A percentile compares a stretch with the other conserved stretches of the same genome.
These are phyloP conservation scores for Chionis minor DNA, from an alignment of 2,113 vertebrate species.

Conservation along the genomic window DNA sequence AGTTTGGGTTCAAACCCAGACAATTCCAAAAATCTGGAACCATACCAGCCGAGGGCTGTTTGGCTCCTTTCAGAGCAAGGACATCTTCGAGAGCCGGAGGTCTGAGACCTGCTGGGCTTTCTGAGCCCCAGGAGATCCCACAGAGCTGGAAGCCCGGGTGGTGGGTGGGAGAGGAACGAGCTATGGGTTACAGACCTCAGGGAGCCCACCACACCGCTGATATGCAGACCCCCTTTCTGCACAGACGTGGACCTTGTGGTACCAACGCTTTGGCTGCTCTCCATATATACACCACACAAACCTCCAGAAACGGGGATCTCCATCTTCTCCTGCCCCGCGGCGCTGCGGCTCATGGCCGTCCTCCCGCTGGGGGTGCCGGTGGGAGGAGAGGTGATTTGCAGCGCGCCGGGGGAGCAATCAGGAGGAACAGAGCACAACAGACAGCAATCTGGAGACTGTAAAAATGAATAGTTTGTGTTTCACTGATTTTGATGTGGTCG, in stretches of 20 bases:
- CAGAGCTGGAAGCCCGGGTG: not conserved
- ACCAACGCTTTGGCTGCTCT: accelerated
- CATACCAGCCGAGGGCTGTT: accelerated
- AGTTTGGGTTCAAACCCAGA: not conserved
- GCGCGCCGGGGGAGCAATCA: not conserved
- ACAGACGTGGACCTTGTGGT: accelerated
- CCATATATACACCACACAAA: accelerated
- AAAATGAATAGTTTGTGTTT: conserved; percentile 39
- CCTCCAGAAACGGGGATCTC: not conserved
- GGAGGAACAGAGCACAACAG: not conserved
- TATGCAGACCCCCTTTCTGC: not conserved
- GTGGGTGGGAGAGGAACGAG: not conserved
- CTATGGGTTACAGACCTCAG: not conserved
- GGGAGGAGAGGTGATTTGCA: not conserved
- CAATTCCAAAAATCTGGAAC: not conserved
- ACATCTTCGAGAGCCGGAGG: not conserved
- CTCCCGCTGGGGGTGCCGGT: not conserved
- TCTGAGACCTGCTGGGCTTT: not conserved
- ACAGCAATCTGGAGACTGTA: conserved; percentile 15
- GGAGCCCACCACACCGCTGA: accelerated
- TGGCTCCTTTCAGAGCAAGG: not conserved
- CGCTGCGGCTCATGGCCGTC: accelerated
- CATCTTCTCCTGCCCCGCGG: accelerated
- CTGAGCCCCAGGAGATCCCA: not conserved
- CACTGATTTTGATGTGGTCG: conserved; percentile 5